Base-by-base conservation (phyloP, 2,113 vertebrate species). In the Nettapus auritus region DNA sequence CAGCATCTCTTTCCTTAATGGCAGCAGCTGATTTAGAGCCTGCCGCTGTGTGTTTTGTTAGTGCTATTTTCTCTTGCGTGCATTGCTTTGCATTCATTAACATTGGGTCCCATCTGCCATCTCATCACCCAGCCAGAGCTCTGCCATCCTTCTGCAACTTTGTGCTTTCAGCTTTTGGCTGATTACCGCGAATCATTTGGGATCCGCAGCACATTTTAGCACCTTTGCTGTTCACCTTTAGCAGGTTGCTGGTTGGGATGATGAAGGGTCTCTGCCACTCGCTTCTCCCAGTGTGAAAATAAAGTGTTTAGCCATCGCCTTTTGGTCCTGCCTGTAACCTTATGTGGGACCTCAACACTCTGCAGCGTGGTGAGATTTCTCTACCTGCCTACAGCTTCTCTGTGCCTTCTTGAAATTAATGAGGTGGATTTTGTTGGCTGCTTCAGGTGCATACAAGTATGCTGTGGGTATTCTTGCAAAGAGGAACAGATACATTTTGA, bases 61-160 rank as follows among this genome's bases (percentile, higher is more conserved):
- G 66, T 76, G 91, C 80, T 95, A 75, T 97, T 95, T 97, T 96
- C 91, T 93, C 90, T 86, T 59, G 88, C 4, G 53, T 92, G 90
- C 95, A 92, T 71, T 87, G 93, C 95, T 96, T 95, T 96, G 96
- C 95, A 96, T 97, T 95, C 94, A 94, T 95, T 97, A 95, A 75
- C 90, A 53, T 53, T 22, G 89, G 77, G 56, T 75, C 74, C 96
- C 95, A 96, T 96, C 96, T 96, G 95, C 91, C 91, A 95, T 69
- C 94, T 86, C 95, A 78, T 71, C 94, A 75, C 46, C 76, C 92
- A 95, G 88, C 73, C 92, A 94, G 59, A 28, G 3, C 53, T 77
- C 42, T 2, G 2, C 83, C 88, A 90, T 48, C 92, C 80, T 93
- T 71, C 89, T 79, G 83, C 33, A 90, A 92, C 81, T 71, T 52